Evolutionary conservation across 2,888 invertebrate genomes (phyloP), one percentile per base, ranked within the genome.

Genomic region (Dione vanillae): DNA sequence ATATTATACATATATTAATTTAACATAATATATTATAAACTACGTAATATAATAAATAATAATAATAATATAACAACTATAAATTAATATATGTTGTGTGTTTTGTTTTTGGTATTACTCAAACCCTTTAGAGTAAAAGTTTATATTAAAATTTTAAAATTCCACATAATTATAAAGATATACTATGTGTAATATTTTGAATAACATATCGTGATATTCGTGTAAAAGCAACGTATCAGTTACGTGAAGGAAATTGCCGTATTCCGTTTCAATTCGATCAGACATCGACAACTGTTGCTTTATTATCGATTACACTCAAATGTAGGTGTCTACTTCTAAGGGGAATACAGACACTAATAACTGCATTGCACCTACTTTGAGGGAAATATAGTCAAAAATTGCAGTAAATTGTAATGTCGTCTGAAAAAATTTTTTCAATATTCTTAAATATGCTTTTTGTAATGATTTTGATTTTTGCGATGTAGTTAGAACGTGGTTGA

Each of bases 201-300:
- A 27, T 35, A 45, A n/a, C 16, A 43, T 35, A 16, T 49, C 19
- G 19, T 45, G n/a, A 72, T 40, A 64, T 62, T 65, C 64, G 47
- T 67, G 43, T 61, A 61, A 72, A 35, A 41, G 43, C 59, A 58
- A n/a, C 58, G 70, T 76, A 75, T 74, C 71, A 65, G 69, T 69
- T 58, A 73, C 67, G 64, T 71, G 74, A 67, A 72, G 72, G 75
- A 73, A 74, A 76, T 76, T 73, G 76, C 69, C 67, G 51, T 68
- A 65, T 73, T 73, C 58, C 73, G 66, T 70, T 68, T 73, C 73
- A 76, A 69, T 73, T 59, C 69, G 65, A 72, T 72, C 71, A 74
- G 69, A 59, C 73, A 59, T 54, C 54, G 70, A 51, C 69, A 75
- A 73, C 73, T 73, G 71, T 73, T 75, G 71, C 75, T 70, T 65